These are phyloP conservation scores for Polypedilum vanderplanki DNA, from an alignment of 1,140 invertebrate species.

Conservation along the genomic window DNA sequence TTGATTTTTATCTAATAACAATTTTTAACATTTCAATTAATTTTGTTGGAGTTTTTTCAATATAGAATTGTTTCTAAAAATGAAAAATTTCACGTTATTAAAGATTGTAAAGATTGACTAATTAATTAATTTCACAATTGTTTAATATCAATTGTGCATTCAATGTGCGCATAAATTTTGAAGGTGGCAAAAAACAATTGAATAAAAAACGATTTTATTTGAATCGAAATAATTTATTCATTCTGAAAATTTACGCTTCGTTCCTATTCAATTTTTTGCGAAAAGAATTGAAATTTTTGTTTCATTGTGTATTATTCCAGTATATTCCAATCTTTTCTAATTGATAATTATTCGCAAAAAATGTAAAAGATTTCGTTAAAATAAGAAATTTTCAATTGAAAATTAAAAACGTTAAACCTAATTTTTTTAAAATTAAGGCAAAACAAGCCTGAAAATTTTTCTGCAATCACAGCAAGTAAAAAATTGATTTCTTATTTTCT, in stretches of 20 bases:
- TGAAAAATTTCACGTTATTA: neutral
- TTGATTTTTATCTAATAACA: neutral
- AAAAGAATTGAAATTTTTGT: neutral
- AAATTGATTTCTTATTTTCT: neutral
- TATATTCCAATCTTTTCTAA: too few species aligned
- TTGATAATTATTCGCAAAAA: too few species aligned
- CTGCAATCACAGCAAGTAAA: too few species aligned
- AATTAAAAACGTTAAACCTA: too few species aligned
- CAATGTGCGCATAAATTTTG: neutral
- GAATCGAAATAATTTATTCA: neutral
- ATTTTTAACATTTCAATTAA: neutral
- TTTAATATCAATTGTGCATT: slow-evolving; percentile 19
- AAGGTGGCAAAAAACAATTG: neutral
- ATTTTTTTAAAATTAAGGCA: too few species aligned
- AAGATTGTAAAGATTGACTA: neutral
- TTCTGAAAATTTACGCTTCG: too few species aligned
- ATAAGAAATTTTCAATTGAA: too few species aligned
- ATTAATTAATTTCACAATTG: slow-evolving; percentile 8
- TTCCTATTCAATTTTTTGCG: too few species aligned
- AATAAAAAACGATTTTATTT: too few species aligned
- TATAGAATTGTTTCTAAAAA: neutral
- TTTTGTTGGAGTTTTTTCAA: neutral
- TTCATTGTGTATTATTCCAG: too few species aligned
- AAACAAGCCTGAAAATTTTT: too few species aligned
- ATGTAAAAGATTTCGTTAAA: too few species aligned